Conservation (phyloP, 2,888 invertebrate genomes). For the Diarsia rubi region DNA sequence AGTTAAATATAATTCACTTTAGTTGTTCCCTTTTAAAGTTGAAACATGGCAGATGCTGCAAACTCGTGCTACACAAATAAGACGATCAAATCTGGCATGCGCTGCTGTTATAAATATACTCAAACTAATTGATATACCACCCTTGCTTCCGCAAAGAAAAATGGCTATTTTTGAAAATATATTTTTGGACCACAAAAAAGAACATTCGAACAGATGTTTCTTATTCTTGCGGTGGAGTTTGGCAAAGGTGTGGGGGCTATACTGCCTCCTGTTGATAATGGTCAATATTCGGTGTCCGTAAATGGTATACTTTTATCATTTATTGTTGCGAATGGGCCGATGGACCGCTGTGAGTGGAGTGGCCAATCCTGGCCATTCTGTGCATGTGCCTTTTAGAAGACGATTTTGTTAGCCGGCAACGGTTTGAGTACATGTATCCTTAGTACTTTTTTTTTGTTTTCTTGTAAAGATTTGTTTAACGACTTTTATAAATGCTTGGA, state of each 20-base stretch:
- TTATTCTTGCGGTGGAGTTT: slow-evolving; percentile 8
- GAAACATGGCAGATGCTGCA: slow-evolving; percentile 35
- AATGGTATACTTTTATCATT: slow-evolving; percentile 4
- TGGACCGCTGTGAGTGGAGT: background rate
- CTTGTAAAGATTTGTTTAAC: background rate
- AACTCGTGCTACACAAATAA: slow-evolving; percentile 20
- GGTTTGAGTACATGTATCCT: background rate
- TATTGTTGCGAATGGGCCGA: background rate
- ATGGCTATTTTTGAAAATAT: slow-evolving; percentile 9
- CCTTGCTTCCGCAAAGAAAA: slow-evolving; percentile 7
- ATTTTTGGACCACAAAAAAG: slow-evolving; percentile 6
- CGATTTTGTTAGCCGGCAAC: background rate
- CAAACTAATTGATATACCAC: slow-evolving; percentile 21
- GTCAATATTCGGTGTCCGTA: slow-evolving; percentile 8
- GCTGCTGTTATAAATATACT: slow-evolving; percentile 34
- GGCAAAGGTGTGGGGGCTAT: slow-evolving; percentile 6
- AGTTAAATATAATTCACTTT: background rate
- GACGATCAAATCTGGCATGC: slow-evolving; percentile 20
- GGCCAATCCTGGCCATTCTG: background rate
- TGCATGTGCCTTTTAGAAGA: no score
- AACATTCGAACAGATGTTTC: slow-evolving; percentile 22
- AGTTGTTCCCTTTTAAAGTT: background rate
- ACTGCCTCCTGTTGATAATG: background rate
- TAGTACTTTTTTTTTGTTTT: background rate
- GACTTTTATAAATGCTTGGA: background rate